Evolutionary conservation across 2,888 invertebrate species (phyloP).

Genomic region (Trilocha varians): DNA sequence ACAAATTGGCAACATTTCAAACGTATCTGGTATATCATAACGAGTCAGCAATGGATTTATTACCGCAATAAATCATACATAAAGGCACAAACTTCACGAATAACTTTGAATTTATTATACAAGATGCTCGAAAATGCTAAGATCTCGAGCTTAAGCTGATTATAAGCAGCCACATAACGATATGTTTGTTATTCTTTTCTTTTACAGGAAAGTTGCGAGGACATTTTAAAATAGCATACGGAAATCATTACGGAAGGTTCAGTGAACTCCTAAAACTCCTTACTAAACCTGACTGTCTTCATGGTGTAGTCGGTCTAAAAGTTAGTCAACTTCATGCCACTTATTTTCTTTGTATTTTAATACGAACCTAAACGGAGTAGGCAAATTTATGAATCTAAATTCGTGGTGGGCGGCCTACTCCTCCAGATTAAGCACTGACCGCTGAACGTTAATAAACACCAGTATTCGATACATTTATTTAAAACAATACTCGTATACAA

Average conservation of each 20-base stretch:
- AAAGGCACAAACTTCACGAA: constrained; percentile 38
- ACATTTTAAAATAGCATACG: neutral
- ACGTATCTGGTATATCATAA: constrained; percentile 49
- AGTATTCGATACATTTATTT: too few relatives aligned
- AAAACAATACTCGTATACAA: neutral
- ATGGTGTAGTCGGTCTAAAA: too few relatives aligned
- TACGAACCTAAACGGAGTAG: too few relatives aligned
- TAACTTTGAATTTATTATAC: constrained; percentile 14
- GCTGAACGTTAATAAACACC: too few relatives aligned
- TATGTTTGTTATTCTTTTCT: neutral
- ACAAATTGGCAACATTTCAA: constrained; percentile 59
- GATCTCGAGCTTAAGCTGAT: neutral
- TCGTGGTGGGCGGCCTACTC: too few relatives aligned
- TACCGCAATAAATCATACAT: constrained; percentile 47
- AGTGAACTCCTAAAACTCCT: neutral
- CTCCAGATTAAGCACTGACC: too few relatives aligned
- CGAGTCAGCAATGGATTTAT: constrained; percentile 55
- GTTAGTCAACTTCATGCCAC: too few relatives aligned
- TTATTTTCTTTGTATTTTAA: too few relatives aligned
- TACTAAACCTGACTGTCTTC: neutral
- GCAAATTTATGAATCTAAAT: neutral
- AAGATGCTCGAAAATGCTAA: constrained; percentile 1
- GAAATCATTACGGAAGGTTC: neutral
- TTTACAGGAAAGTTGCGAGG: neutral
- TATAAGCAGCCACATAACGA: neutral